These are phyloP conservation scores for Anoplophora glabripennis DNA, from an alignment of 1,140 invertebrate genomes.

Conservation along the genomic window DNA sequence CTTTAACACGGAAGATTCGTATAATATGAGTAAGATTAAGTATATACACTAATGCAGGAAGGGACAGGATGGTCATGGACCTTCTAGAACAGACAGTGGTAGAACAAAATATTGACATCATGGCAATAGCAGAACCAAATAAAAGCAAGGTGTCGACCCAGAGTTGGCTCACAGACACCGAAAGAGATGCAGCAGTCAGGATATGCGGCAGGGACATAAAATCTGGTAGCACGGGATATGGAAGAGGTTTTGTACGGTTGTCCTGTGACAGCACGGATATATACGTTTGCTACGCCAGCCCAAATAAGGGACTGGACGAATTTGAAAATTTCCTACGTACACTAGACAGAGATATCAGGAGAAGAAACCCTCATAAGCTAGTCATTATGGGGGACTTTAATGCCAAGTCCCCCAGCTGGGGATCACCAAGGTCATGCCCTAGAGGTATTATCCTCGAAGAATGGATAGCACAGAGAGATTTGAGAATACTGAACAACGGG, in stretches of 20 bases:
- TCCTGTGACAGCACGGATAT: not conserved
- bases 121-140: too few relatives aligned
- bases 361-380: not conserved
- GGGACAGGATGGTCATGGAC: too few relatives aligned
- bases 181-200: too few relatives aligned
- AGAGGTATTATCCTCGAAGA: slow-evolving; percentile 2
- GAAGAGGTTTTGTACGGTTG: not conserved
- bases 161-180: too few relatives aligned
- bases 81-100: too few relatives aligned
- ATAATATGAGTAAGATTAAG: too few relatives aligned
- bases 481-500: slow-evolving; percentile 7
- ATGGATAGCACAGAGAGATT: not conserved
- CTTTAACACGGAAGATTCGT: too few relatives aligned
- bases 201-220: not conserved
- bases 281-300: slow-evolving; percentile 1
- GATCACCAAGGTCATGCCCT: not conserved
- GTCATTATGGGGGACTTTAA: slow-evolving; percentile 18
- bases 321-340: not conserved
- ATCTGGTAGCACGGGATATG: not conserved
- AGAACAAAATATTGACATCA: too few relatives aligned
- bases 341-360: not conserved
- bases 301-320: not conserved
- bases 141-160: too few relatives aligned
- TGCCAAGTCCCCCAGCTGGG: slow-evolving; percentile 15
- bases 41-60: too few relatives aligned